Evolutionary conservation across 2,113 vertebrate species (phyloP), one percentile per base, ranked within the genome.

Genomic region (Oenanthe oenanthe): DNA sequence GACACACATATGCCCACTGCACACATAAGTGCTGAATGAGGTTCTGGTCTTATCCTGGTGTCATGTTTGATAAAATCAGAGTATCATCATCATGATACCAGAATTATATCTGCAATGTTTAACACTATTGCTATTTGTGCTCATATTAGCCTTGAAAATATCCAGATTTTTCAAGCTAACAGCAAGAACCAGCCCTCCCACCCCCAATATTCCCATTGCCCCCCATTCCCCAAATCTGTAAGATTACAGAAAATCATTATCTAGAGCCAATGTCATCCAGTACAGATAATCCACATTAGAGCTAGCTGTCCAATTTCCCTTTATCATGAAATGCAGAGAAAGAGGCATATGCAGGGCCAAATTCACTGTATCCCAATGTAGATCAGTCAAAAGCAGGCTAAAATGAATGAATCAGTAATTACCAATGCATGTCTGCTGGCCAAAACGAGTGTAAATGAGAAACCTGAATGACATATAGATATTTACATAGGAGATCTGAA

Each of bases 181-280:
- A 80, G 67, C 21, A 89, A 88, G 68, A 88, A 78, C 11, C 22
- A 54, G 17, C 1, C 1, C 9, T 17, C 24, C 21, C 24, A 28
- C 2, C 7, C 19, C 11, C 32, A 88, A 26, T 17, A 34, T 1
- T 75, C 15, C 21, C 13, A 17, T 3, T 83, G 28, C 4, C 3
- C 0, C 2, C 4, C 2, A 19, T 6, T 14, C 20, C 28, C 20
- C 17, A 42, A 70, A 57, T 13, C 4, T 50, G 8, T 29, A 53
- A 60, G n/a, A 40, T 22, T 36, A 61, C 12, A 68, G 45, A 80
- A 88, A 61, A 66, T 10, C 53, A 68, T 36, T 38, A 0, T 32
- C 29, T 45, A 61, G 19, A 16, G 19, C 61, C 50, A 32, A 8
- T 31, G 36, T n/a, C 31, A 48, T 17, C 43, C 56, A 74, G 36